Evolutionary conservation across 1,140 invertebrate species (phyloP).

Genomic region (Drosophila baimaii): DNA sequence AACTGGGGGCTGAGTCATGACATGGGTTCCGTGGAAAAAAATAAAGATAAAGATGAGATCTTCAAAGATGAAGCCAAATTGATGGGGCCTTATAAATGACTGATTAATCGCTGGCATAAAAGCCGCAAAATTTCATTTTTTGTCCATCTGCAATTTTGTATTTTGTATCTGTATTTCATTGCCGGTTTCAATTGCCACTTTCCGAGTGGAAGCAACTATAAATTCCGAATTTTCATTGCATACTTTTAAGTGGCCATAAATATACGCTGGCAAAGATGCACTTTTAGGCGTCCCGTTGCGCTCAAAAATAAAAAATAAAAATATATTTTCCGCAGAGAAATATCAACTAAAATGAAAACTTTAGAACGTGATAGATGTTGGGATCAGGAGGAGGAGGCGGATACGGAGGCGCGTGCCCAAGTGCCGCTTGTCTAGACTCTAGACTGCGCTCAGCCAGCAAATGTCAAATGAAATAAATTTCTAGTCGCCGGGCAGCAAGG

Average conservation of each 20-base stretch:
- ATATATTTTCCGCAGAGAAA: slow-evolving; percentile 24
- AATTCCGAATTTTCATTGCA: slow-evolving; percentile 50
- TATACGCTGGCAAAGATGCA: slow-evolving; percentile 42
- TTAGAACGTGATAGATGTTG: slow-evolving; percentile 33
- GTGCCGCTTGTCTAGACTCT: slow-evolving; percentile 66
- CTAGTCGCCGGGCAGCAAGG: slow-evolving; percentile 42
- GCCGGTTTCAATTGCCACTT: slow-evolving; percentile 37
- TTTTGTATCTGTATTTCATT: slow-evolving; percentile 25
- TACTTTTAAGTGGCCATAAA: slow-evolving; percentile 67
- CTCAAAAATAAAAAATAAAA: neutral
- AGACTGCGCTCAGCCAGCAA: slow-evolving; percentile 42
- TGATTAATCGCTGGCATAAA: slow-evolving; percentile 39
- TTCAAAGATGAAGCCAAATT: slow-evolving; percentile 25
- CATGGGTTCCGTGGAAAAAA: slow-evolving; percentile 21
- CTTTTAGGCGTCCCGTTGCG: slow-evolving; percentile 40
- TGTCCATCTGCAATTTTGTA: slow-evolving; percentile 10
- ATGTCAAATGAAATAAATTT: slow-evolving; percentile 67
- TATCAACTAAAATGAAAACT: slow-evolving; percentile 29
- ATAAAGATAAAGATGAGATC: slow-evolving; percentile 34
- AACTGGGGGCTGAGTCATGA: slow-evolving; percentile 33
- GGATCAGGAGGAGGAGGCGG: slow-evolving; percentile 20
- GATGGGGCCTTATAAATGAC: slow-evolving; percentile 31
- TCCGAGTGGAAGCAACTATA: slow-evolving; percentile 23
- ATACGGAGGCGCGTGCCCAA: slow-evolving; percentile 53
- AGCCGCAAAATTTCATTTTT: neutral